Conservation (phyloP, 1,140 invertebrate genomes). For the Lordiphosa stackelbergi region DNA sequence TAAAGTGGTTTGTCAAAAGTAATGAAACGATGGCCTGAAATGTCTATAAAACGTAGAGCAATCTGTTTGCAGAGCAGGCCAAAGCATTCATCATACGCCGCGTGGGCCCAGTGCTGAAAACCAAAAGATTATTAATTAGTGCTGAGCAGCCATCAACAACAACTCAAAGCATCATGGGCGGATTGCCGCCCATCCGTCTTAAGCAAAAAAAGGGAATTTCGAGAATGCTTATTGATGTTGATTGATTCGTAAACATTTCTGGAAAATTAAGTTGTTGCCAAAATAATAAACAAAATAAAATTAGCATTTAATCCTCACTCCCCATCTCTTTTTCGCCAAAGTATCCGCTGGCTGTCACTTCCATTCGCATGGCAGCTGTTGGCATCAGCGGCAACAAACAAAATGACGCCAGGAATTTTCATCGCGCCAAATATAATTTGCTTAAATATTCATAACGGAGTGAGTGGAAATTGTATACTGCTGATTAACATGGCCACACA, state of each 20-base stretch:
- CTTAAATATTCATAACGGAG: slow-evolving; percentile 62
- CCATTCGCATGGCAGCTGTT: slow-evolving; percentile 28
- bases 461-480: slow-evolving; percentile 56
- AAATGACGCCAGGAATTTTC: slow-evolving; percentile 36
- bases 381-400: slow-evolving; percentile 10
- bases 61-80: not conserved
- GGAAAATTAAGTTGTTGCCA: slow-evolving; percentile 67
- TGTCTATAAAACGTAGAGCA: not conserved
- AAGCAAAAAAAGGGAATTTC: slow-evolving; percentile 18
- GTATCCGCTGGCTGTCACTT: slow-evolving; percentile 49
- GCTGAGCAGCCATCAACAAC: slow-evolving; percentile 31
- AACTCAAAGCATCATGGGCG: slow-evolving; percentile 1
- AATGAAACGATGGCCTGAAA: not conserved
- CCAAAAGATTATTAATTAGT: slow-evolving; percentile 32
- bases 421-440: slow-evolving; percentile 53
- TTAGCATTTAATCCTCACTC: slow-evolving; percentile 46
- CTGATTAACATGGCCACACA: slow-evolving; percentile 49
- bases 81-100: slow-evolving; percentile 4
- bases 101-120: not conserved
- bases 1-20: slow-evolving; percentile 10
- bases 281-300: slow-evolving; percentile 73
- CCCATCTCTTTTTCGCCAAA: not conserved
- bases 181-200: slow-evolving; percentile 51
- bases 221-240: slow-evolving; percentile 68
- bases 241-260: slow-evolving; percentile 74